phyloP scores from a whole-genome alignment of 2,888 invertebrate species.

The Pachymerium ferrugineum region DNA sequence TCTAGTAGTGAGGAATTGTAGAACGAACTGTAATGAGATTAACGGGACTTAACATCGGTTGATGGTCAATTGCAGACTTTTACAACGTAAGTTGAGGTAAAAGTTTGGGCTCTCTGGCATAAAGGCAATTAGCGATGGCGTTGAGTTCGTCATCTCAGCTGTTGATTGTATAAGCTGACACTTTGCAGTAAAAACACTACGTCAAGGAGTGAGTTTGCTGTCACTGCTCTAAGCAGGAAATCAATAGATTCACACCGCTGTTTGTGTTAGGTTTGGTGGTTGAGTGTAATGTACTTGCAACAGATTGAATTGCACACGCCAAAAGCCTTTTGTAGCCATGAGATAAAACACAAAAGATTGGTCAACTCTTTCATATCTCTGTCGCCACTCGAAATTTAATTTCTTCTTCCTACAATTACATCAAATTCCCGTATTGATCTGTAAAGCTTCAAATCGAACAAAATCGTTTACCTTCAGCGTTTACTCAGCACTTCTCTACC shows the following conservation, averaged over 20 bases:
- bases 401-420: neutral
- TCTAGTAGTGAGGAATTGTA: no score
- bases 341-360: neutral
- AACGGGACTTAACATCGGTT: no score
- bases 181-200: neutral
- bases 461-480: no score
- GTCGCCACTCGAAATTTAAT: neutral
- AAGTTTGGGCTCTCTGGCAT: no score
- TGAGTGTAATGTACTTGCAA: slow-evolving; percentile 20
- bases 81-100: no score
- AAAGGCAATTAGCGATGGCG: no score
- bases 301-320: slow-evolving; percentile 20
- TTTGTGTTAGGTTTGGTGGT: slow-evolving; percentile 20
- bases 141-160: no score
- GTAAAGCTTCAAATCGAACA: no score
- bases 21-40: no score
- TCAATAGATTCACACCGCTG: slow-evolving; percentile 19
- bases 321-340: slow-evolving; percentile 5
- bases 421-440: neutral
- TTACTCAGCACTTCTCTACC: neutral
- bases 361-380: neutral
- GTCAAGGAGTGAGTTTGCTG: neutral
- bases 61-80: no score
- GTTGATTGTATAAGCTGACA: neutral
- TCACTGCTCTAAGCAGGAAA: slow-evolving; percentile 27